These are phyloP conservation scores for Rhodophaea formosa DNA, from an alignment of 2,888 invertebrate genomes.

Conservation along the genomic window DNA sequence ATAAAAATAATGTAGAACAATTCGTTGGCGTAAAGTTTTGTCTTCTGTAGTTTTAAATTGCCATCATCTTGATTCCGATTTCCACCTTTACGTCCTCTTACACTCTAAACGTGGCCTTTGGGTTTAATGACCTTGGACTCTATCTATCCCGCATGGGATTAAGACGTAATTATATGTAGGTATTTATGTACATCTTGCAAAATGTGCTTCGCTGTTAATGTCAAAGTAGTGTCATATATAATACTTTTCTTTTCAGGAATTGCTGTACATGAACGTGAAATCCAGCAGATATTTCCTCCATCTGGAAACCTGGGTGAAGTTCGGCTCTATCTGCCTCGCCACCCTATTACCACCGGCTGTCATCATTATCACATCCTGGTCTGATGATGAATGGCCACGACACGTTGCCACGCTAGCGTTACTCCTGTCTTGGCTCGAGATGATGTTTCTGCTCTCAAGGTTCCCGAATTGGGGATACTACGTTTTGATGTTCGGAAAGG, in stretches of 20 bases:
- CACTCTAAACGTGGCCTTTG: too few relatives aligned
- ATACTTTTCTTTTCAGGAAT: constrained; percentile 57
- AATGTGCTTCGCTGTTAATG: not conserved
- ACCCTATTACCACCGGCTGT: constrained; percentile 63
- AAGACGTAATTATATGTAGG: too few relatives aligned
- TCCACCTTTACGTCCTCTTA: too few relatives aligned
- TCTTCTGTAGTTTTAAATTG: too few relatives aligned
- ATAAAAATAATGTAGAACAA: too few relatives aligned
- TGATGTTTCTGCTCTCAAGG: constrained; percentile 80
- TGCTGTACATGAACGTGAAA: constrained; percentile 74
- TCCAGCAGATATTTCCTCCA: constrained; percentile 75
- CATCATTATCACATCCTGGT: constrained; percentile 37
- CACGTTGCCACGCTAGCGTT: constrained; percentile 77
- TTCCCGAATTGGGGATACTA: constrained; percentile 82
- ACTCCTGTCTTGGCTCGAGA: constrained; percentile 78
- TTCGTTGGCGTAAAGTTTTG: too few relatives aligned
- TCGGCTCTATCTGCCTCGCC: constrained; percentile 68
- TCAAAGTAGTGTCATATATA: not conserved
- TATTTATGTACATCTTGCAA: too few relatives aligned
- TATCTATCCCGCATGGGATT: too few relatives aligned
- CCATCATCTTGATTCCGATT: too few relatives aligned
- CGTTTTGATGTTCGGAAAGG: constrained; percentile 83
- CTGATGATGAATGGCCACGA: constrained; percentile 62
- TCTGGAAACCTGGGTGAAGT: constrained; percentile 80
- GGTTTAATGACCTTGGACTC: too few relatives aligned